Base-by-base conservation (phyloP, 2,888 invertebrate species). In the Octodonta nipae region DNA sequence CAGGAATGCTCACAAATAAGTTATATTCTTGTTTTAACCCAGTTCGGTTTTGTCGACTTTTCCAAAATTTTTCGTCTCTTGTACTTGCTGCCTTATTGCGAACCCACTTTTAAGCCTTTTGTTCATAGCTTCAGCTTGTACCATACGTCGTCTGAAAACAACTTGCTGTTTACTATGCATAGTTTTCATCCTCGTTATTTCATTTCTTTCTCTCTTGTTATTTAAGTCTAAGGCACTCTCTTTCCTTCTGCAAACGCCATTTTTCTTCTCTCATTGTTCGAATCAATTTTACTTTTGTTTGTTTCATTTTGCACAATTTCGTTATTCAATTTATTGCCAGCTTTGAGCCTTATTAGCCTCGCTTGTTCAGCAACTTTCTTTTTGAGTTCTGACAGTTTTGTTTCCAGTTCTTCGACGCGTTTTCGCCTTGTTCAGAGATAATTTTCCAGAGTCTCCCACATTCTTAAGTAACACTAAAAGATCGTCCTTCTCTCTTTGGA, bases 61-160 rank as follows among this genome's bases (percentile, higher is more conserved):
- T 4, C 55, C 55, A 11, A 27, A 39, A 20, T 47, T 48, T 38
- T 63, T 65, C 25, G 1, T 60, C 63, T 66, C 65, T 15, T 68
- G 69, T 0, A 69, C 67, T 24, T 63, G 63, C 49, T 73, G 73
- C 43, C 78, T 73, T 7, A 72, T 56, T 2, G 75, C 73, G 12
- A 81, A 49, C 0, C 76, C 75, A 49, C 77, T 7, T n/a, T n/a
- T n/a, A n/a, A n/a, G n/a, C n/a, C n/a, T n/a, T n/a, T n/a, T n/a
- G n/a, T n/a, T n/a, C n/a, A 83, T 75, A 1, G 87, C 83, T 15
- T 78, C 74, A 0, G 85, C 85, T 59, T 88, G 87, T 59, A 91
- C 89, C 55, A 88, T 79, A 61, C 89, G 89, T 17, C 89, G 68
- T 47, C 82, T 84, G 5, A 85, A 68, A n/a, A n/a, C n/a, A n/a